phyloP scores from a whole-genome alignment of 1,140 invertebrate genomes.

The Amphibalanus amphitrite region DNA sequence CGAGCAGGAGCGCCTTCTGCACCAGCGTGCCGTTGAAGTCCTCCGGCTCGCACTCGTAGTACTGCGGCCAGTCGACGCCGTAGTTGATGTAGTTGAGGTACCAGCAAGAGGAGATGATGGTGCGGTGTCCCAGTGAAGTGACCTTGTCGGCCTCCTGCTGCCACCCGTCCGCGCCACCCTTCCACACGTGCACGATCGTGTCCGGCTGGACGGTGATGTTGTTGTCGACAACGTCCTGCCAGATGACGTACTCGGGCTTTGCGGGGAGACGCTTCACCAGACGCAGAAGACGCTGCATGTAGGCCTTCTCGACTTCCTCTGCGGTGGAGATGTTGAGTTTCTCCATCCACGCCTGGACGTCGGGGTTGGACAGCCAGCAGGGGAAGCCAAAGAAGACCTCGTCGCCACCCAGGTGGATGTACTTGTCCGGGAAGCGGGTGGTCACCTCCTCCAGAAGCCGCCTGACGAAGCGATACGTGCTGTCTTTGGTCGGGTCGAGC shows the following conservation, averaged over 20 bases:
- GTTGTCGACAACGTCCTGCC: conserved; percentile 84
- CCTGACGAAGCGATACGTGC: conserved; percentile 45
- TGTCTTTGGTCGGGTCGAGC: conserved; percentile 47
- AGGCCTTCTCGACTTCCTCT: conserved; percentile 43
- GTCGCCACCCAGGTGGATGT: conserved; percentile 75
- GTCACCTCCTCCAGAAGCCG: conserved; percentile 50
- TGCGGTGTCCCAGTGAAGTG: conserved; percentile 37
- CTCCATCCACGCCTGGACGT: conserved; percentile 52
- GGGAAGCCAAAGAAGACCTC: conserved; percentile 51
- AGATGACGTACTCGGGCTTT: conserved; percentile 46
- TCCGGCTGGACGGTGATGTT: conserved; percentile 39
- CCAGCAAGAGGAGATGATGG: conserved; percentile 61
- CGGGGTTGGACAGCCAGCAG: conserved; percentile 64
- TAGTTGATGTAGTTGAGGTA: conserved; percentile 57
- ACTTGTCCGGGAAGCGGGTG: conserved; percentile 51
- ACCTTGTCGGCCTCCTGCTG: conserved; percentile 24
- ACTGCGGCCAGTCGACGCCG: conserved; percentile 56
- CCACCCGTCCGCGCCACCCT: conserved; percentile 22
- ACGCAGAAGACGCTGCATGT: conserved; percentile 43
- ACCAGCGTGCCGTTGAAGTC: conserved; percentile 31
- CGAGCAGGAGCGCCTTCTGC: conserved; percentile 30
- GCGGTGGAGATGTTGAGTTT: conserved; percentile 37
- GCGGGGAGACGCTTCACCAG: conserved; percentile 16
- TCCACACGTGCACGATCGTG: conserved; percentile 60
- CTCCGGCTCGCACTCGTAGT: conserved; percentile 56